phyloP scores from a whole-genome alignment of 2,888 invertebrate species.

The Agrenia bidenticulata region DNA sequence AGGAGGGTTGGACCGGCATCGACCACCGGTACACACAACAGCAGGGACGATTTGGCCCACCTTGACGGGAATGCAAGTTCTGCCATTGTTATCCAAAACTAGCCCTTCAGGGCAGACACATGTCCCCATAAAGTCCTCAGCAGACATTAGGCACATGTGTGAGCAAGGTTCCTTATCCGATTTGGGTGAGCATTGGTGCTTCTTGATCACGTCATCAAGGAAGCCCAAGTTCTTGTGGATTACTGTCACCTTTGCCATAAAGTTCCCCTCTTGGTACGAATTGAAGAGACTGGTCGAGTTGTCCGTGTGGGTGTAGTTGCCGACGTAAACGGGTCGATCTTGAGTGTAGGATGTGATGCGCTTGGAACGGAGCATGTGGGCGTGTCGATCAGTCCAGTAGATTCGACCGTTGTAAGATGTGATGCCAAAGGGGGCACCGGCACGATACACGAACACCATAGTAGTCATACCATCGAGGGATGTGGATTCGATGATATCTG shows the following conservation, averaged over 20 bases:
- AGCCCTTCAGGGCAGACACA: conserved; percentile 57
- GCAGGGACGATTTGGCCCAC: neutral
- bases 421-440: conserved; percentile 41
- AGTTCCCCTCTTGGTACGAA: conserved; percentile 31
- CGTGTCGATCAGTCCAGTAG: conserved; percentile 48
- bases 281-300: neutral
- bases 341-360: conserved; percentile 13
- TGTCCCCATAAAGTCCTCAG: conserved; percentile 32
- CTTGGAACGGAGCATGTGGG: conserved; percentile 26
- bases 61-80: conserved; percentile 50
- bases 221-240: conserved; percentile 33
- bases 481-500: conserved; percentile 42
- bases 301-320: conserved; percentile 15
- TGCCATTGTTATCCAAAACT: conserved; percentile 52
- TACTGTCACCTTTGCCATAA: conserved; percentile 42
- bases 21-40: neutral
- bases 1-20: neutral
- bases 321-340: conserved; percentile 35
- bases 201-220: conserved; percentile 26
- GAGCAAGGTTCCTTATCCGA: conserved; percentile 52
- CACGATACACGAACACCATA: conserved; percentile 20
- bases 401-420: conserved; percentile 41
- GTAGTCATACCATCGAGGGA: conserved; percentile 30
- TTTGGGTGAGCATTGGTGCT: conserved; percentile 43
- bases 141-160: conserved; percentile 56